Conservation (phyloP, 2,113 vertebrate species). For the Psilopsiagon aymara region DNA sequence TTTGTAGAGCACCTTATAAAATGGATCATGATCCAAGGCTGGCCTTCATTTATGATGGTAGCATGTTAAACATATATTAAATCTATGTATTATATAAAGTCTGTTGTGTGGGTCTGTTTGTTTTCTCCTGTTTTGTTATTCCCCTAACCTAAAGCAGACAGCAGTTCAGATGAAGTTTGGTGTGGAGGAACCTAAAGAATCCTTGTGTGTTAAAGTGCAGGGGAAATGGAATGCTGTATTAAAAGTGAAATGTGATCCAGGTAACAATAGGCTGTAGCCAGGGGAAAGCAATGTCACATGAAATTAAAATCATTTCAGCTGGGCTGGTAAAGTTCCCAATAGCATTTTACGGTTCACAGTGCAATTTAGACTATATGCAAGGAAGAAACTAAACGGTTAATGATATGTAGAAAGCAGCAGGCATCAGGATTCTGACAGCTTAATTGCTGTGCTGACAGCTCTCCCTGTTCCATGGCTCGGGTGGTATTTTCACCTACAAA, state of each 20-base stretch:
- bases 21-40: not conserved
- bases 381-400: slow-evolving; percentile 18
- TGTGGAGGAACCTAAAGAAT: not conserved
- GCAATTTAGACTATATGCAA: not conserved
- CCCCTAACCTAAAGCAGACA: not conserved
- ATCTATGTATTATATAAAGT: not conserved
- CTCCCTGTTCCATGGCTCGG: not conserved
- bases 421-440: slow-evolving; percentile 9
- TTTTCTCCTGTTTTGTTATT: not conserved
- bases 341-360: not conserved
- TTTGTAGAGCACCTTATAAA: not conserved
- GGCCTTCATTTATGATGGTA: not conserved
- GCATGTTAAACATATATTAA: not conserved
- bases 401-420: not conserved
- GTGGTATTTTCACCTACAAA: not conserved
- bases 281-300: not conserved
- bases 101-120: not conserved
- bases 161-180: not conserved
- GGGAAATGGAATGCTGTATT: not conserved
- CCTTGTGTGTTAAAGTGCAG: not conserved
- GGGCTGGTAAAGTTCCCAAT: not conserved
- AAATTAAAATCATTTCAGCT: not conserved
- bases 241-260: not conserved
- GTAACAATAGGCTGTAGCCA: not conserved
- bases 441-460: slow-evolving; percentile 45